phyloP scores from a whole-genome alignment of 2,888 invertebrate species.

The Drosophila mettleri region DNA sequence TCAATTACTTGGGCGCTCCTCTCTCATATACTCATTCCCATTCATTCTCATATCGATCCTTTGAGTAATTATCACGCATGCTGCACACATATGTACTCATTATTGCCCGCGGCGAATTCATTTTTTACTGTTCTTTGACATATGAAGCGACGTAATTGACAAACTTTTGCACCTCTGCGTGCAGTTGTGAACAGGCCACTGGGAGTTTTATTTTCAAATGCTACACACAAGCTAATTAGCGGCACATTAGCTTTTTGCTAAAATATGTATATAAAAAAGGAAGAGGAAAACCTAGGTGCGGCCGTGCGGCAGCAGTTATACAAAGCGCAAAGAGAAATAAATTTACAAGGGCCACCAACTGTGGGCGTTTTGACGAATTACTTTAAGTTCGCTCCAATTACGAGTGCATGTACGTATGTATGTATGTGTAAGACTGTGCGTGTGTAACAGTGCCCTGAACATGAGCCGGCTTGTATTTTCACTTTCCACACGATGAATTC shows the following conservation, averaged over 20 bases:
- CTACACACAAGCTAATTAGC: slow-evolving; percentile 56
- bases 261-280: slow-evolving; percentile 20
- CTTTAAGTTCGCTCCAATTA: slow-evolving; percentile 55
- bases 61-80: background rate
- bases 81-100: background rate
- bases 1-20: background rate
- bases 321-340: slow-evolving; percentile 52
- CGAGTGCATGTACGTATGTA: slow-evolving; percentile 10
- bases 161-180: slow-evolving; percentile 7
- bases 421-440: background rate
- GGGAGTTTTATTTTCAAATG: slow-evolving; percentile 7
- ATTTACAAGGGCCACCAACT: slow-evolving; percentile 40
- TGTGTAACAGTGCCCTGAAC: slow-evolving; percentile 27
- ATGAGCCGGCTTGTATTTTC: slow-evolving; percentile 40
- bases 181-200: slow-evolving; percentile 25
- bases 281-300: slow-evolving; percentile 52
- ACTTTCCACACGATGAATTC: slow-evolving; percentile 59
- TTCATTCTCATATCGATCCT: slow-evolving; percentile 30
- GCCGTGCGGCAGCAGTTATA: slow-evolving; percentile 52
- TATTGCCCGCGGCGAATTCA: slow-evolving; percentile 7
- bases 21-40: background rate
- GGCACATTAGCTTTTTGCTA: slow-evolving; percentile 56
- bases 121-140: slow-evolving; percentile 20
- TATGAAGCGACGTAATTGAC: slow-evolving; percentile 22
- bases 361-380: slow-evolving; percentile 33